phyloP scores from a whole-genome alignment of 2,888 invertebrate species.

The Ectemnius lituratus region DNA sequence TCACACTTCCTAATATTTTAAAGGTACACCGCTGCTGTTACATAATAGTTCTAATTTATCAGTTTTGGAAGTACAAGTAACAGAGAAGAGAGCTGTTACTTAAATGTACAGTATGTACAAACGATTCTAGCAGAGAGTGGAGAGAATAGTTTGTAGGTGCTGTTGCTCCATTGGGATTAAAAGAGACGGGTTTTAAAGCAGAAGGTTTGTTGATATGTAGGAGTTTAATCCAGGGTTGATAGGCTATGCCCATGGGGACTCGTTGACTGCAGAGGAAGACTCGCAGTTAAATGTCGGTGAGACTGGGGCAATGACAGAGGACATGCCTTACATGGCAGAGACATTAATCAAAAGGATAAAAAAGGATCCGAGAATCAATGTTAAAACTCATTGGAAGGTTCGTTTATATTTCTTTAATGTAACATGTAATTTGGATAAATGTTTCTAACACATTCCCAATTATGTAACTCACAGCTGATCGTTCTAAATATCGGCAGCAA shows the following conservation, averaged over 20 bases:
- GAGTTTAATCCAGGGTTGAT: slow-evolving; percentile 83
- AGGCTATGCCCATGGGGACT: slow-evolving; percentile 81
- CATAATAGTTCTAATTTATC: too few species aligned
- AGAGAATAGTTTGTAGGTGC: neutral
- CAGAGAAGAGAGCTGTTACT: too few species aligned
- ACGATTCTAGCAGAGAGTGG: neutral
- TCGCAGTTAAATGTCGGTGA: slow-evolving; percentile 83
- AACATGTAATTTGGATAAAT: neutral
- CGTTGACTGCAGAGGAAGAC: slow-evolving; percentile 76
- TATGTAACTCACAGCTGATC: slow-evolving; percentile 77
- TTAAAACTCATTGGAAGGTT: slow-evolving; percentile 83
- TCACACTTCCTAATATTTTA: slow-evolving; percentile 86
- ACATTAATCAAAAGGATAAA: slow-evolving; percentile 80
- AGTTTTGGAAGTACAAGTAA: too few species aligned
- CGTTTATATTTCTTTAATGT: slow-evolving; percentile 13
- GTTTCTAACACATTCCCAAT: too few species aligned
- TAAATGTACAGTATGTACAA: neutral
- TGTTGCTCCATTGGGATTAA: too few species aligned
- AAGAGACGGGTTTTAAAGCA: too few species aligned
- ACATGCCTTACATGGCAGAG: slow-evolving; percentile 81
- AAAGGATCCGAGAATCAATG: slow-evolving; percentile 79
- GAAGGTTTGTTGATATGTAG: slow-evolving; percentile 42
- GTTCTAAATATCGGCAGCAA: slow-evolving; percentile 82
- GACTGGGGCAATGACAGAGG: slow-evolving; percentile 80
- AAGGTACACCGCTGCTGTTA: slow-evolving; percentile 76